phyloP scores from a whole-genome alignment of 2,113 vertebrate species.

The Centropristis striata region DNA sequence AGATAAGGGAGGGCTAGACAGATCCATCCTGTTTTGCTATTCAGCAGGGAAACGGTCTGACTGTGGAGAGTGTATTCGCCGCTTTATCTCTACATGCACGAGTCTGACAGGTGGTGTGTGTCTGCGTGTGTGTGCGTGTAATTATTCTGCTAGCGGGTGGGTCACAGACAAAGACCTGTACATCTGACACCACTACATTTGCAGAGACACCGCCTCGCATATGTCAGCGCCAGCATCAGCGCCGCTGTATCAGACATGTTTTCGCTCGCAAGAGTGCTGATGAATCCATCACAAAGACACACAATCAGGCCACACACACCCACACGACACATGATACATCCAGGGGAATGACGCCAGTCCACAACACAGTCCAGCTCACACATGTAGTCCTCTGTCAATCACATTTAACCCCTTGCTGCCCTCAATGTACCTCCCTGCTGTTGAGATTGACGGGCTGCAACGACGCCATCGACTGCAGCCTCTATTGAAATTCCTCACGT shows the following conservation, averaged over 20 bases:
- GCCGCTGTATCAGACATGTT: conserved; percentile 34
- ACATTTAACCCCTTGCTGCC: conserved; percentile 51
- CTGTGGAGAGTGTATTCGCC: conserved; percentile 48
- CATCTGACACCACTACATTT: conserved; percentile 53
- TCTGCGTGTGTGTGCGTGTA: conserved; percentile 26
- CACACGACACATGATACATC: conserved; percentile 8
- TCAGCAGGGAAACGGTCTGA: conserved; percentile 62
- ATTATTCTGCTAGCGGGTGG: conserved; percentile 49
- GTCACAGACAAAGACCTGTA: conserved; percentile 47
- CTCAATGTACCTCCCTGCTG: conserved; percentile 5
- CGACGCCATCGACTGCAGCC: conserved; percentile 33
- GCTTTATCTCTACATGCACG: conserved; percentile 59
- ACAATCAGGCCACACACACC: conserved; percentile 9
- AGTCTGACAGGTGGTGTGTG: conserved; percentile 55
- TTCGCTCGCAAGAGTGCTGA: conserved; percentile 21
- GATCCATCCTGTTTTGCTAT: conserved; percentile 58
- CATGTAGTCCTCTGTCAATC: conserved; percentile 58
- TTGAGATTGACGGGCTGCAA: conserved; percentile 38
- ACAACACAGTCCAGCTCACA: conserved; percentile 40
- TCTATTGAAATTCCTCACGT: conserved; percentile 77
- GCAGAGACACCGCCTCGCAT: conserved; percentile 24
- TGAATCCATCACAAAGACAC: conserved; percentile 44
- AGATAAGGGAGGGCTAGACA: conserved; percentile 60
- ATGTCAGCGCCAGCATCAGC: conserved; percentile 36
- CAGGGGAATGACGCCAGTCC: conserved; percentile 19